phyloP scores from a whole-genome alignment of 2,888 invertebrate species.

The Linyphia triangularis region DNA sequence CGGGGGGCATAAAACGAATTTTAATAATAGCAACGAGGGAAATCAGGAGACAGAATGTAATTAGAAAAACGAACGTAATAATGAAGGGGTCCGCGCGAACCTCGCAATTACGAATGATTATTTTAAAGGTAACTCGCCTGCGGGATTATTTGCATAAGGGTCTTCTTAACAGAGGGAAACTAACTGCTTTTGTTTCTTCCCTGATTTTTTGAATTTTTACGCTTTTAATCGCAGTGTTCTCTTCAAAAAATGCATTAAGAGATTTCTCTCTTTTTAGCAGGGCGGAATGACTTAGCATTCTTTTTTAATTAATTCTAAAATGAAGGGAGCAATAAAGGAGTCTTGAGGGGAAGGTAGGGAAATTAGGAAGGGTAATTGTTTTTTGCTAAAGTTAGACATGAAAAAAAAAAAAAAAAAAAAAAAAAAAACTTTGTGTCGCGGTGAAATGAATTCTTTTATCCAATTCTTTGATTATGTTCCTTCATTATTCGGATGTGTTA shows the following conservation, averaged over 20 bases:
- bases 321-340: slow-evolving; percentile 39
- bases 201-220: slow-evolving; percentile 42
- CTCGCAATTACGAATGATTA: slow-evolving; percentile 69
- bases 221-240: slow-evolving; percentile 40
- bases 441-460: neutral
- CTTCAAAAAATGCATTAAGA: slow-evolving; percentile 40
- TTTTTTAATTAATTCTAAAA: slow-evolving; percentile 57
- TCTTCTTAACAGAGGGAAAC: slow-evolving; percentile 36
- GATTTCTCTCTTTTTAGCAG: slow-evolving; percentile 27
- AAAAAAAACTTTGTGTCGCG: neutral
- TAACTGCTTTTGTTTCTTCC: slow-evolving; percentile 34
- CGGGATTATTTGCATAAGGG: slow-evolving; percentile 52
- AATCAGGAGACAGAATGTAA: slow-evolving; percentile 48
- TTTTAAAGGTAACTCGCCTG: slow-evolving; percentile 54
- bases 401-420: no score
- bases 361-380: slow-evolving; percentile 22
- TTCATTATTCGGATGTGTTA: neutral
- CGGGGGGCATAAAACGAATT: slow-evolving; percentile 48
- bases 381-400: no score
- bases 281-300: slow-evolving; percentile 40
- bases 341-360: neutral
- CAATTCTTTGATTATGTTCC: neutral
- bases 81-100: slow-evolving; percentile 29
- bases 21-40: slow-evolving; percentile 45
- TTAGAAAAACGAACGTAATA: slow-evolving; percentile 57